Evolutionary conservation across 2,797 vertebrate species (phyloP), one percentile per base, ranked within the genome.

Genomic region (Anniella stebbinsi): DNA sequence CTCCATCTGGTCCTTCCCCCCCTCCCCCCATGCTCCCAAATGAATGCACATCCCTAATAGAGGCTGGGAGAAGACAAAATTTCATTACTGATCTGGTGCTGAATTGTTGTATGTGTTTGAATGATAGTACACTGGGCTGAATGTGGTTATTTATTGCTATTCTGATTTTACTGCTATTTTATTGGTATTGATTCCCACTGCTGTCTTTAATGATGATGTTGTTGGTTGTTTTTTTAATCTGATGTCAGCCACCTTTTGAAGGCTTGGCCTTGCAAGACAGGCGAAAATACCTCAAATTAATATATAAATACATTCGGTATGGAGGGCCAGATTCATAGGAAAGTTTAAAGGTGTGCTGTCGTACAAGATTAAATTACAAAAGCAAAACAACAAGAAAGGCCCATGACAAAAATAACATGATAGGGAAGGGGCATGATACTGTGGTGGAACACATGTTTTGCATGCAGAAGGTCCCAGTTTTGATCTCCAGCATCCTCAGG

Each of bases 111-210:
- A 66, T 41, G 67, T 30, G 57, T 45, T 83, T 38, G 41, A 83
- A 66, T 83, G 81, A 83, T 13, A 67, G 36, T 45, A 45, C 66
- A 41, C 41, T 83, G 60, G 81, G 36, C 3, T 83, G 38, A 66
- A 83, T 41, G 28, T 83, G 60, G 36, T 66, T 83, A 81, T 81
- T 81, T 81, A 81, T 60, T 57, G 54, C 54, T 51, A 38, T 81
- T 81, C 54, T 81, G 25, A 3, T 41, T 83, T 66, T 83, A 83
- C 28, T 41, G 60, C 60, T 67, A 45, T 67, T 83, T 66, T 83
- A 66, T 83, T n/a, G 38, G 23, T 30, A 63, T 60, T 51, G 80
- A 60, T n/a, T 81, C 80, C 80, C 80, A 60, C n/a, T 60, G 80
- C 54, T 60, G 54, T 60, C 80, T 30, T 81, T 60, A 57, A 60